phyloP scores from a whole-genome alignment of 2,113 vertebrate species.

The Phyllopteryx taeniolatus region DNA sequence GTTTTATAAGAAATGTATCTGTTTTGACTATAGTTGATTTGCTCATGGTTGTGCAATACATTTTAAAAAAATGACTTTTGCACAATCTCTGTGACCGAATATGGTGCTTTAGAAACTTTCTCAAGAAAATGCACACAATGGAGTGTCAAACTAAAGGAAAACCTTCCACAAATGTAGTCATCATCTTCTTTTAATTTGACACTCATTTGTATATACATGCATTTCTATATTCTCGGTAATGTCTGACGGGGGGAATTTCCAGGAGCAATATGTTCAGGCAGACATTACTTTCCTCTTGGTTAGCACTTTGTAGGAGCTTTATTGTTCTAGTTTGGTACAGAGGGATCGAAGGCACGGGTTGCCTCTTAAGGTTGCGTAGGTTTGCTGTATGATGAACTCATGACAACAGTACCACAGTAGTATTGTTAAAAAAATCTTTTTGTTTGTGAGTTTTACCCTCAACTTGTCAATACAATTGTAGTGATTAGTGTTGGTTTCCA shows the following conservation, averaged over 20 bases:
- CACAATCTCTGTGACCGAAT: slow-evolving; percentile 67
- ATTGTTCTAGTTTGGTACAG: slow-evolving; percentile 67
- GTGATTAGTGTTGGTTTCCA: slow-evolving; percentile 50
- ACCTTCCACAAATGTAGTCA: neutral
- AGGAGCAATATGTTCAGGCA: slow-evolving; percentile 50
- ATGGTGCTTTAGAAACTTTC: slow-evolving; percentile 71
- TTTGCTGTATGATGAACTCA: slow-evolving; percentile 79
- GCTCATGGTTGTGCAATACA: slow-evolving; percentile 64
- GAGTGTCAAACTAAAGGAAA: slow-evolving; percentile 8
- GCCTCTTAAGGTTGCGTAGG: slow-evolving; percentile 78
- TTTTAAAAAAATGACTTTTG: slow-evolving; percentile 61
- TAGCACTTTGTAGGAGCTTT: slow-evolving; percentile 76
- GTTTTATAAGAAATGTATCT: slow-evolving; percentile 44
- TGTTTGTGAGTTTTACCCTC: slow-evolving; percentile 52
- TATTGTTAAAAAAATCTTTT: slow-evolving; percentile 77
- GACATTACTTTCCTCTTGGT: slow-evolving; percentile 54
- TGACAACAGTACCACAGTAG: slow-evolving; percentile 73
- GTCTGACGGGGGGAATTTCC: slow-evolving; percentile 27
- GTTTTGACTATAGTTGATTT: slow-evolving; percentile 37
- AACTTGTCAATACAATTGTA: slow-evolving; percentile 49
- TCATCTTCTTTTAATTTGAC: slow-evolving; percentile 2
- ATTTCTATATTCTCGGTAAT: slow-evolving; percentile 36
- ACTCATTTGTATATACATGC: slow-evolving; percentile 2
- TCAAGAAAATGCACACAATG: slow-evolving; percentile 49
- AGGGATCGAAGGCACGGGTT: slow-evolving; percentile 84